phyloP scores from a whole-genome alignment of 2,888 invertebrate species.

The Dione juno region DNA sequence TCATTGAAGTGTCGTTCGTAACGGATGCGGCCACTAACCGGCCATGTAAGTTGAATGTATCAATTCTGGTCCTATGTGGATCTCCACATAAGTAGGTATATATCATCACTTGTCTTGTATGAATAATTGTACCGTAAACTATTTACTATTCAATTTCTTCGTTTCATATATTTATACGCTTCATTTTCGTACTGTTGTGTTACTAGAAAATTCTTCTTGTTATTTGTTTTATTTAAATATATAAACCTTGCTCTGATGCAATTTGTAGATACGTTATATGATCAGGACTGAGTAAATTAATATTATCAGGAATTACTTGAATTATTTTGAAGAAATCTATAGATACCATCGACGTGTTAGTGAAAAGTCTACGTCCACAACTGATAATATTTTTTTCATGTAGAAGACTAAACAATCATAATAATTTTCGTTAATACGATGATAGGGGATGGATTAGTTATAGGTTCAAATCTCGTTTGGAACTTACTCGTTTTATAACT shows the following conservation, averaged over 20 bases:
- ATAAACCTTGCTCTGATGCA: background rate
- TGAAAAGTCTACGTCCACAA: background rate
- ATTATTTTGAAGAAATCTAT: background rate
- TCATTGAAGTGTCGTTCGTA: constrained; percentile 19
- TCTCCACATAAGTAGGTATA: background rate
- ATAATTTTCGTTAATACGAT: background rate
- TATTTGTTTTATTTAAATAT: too few species aligned
- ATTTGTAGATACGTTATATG: background rate
- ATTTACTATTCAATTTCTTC: background rate
- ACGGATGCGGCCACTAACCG: constrained; percentile 17
- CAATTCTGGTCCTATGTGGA: constrained; percentile 8
- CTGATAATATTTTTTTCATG: background rate
- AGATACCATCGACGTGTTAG: background rate
- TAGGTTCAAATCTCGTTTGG: too few species aligned
- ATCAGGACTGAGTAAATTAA: background rate
- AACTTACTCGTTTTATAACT: too few species aligned
- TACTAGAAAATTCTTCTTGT: too few species aligned
- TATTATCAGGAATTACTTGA: background rate
- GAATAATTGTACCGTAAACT: background rate
- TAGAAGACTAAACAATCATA: background rate
- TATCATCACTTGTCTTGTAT: background rate
- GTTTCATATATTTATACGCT: background rate
- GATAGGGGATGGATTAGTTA: background rate
- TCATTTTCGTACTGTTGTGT: background rate
- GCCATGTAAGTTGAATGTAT: constrained; percentile 16